Conservation (phyloP, 35 echinoderm and acorn worm species). For the Anneissia japonica region DNA sequence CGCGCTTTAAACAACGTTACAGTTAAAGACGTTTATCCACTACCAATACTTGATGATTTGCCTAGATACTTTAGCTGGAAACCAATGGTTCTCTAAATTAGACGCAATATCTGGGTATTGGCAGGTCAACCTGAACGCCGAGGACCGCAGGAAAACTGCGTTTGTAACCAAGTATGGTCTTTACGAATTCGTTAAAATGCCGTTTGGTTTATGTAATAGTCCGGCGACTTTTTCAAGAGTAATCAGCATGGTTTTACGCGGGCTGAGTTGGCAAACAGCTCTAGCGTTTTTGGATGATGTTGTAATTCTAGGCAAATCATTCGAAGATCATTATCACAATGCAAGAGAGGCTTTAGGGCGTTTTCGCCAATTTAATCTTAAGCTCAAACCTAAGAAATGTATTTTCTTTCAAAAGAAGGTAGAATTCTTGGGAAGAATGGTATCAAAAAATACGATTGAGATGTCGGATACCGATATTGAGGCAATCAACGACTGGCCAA, state of each 20-base stretch:
- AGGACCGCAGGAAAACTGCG: constrained; percentile 32
- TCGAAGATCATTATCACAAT: neutral
- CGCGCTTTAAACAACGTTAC: constrained; percentile 27
- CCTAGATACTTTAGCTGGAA: constrained; percentile 8
- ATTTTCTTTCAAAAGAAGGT: constrained; percentile 40
- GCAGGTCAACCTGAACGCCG: constrained; percentile 22
- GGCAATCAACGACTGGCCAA: constrained; percentile 26
- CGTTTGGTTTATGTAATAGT: constrained; percentile 57
- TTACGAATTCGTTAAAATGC: constrained; percentile 45
- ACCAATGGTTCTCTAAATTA: constrained; percentile 21
- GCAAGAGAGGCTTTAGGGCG: constrained; percentile 23
- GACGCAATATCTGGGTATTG: constrained; percentile 34
- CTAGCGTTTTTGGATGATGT: constrained; percentile 53
- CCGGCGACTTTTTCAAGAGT: constrained; percentile 56
- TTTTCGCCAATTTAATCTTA: constrained; percentile 24
- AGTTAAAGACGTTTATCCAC: constrained; percentile 32
- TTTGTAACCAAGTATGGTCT: constrained; percentile 33
- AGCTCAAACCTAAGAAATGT: constrained; percentile 53
- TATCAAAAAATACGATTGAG: constrained; percentile 13
- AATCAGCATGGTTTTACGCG: constrained; percentile 41
- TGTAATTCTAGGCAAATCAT: constrained; percentile 17
- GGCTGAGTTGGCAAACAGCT: constrained; percentile 43
- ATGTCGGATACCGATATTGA: constrained; percentile 16
- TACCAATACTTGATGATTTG: constrained; percentile 44
- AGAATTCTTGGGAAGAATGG: constrained; percentile 33